Conservation (phyloP, 1,140 invertebrate genomes). For the Rhopalosiphum padi region DNA sequence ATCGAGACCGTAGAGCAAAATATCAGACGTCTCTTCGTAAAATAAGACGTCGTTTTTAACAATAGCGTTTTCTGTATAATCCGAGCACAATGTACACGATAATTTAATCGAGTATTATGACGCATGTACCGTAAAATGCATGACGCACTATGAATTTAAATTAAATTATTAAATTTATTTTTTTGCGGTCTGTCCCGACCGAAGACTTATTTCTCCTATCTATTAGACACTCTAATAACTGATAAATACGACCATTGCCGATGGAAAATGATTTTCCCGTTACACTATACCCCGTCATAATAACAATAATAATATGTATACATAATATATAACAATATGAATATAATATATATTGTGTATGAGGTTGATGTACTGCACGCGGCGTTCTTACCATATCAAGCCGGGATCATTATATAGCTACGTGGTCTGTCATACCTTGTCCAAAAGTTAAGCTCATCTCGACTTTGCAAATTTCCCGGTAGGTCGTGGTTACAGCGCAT, state of each 20-base stretch:
- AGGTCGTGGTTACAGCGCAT: not conserved
- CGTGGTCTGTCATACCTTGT: not conserved
- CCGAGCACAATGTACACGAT: not conserved
- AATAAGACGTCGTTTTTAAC: not conserved
- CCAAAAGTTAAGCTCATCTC: not conserved
- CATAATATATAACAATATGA: too few relatives aligned
- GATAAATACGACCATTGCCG: not conserved
- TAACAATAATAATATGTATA: too few relatives aligned
- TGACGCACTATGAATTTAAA: not conserved
- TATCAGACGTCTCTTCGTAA: not conserved
- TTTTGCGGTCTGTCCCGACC: not conserved
- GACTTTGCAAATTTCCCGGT: not conserved
- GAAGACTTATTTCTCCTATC: not conserved
- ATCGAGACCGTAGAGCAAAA: not conserved
- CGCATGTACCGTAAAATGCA: not conserved
- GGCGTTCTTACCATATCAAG: too few relatives aligned
- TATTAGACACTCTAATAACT: not conserved
- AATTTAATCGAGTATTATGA: not conserved
- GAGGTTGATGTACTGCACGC: too few relatives aligned
- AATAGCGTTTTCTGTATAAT: not conserved
- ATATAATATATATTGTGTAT: too few relatives aligned
- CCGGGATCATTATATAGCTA: too few relatives aligned
- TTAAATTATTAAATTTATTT: not conserved
- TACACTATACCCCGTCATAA: too few relatives aligned
- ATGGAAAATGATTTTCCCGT: not conserved